Conservation (phyloP, 2,888 invertebrate genomes). For the Nomada ferruginata region DNA sequence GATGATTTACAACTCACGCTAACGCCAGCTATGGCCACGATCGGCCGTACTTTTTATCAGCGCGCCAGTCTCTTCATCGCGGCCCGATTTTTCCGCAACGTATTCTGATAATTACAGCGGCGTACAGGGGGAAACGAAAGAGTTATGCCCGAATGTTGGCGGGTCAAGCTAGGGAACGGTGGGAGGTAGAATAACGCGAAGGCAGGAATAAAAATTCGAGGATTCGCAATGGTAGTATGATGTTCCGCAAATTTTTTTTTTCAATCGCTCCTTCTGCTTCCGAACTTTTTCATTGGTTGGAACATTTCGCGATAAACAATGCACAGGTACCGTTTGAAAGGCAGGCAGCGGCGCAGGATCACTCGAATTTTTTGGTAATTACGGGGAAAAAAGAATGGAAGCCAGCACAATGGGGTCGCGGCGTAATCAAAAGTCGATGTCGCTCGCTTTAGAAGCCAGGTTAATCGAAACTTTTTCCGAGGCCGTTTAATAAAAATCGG, state of each 20-base stretch:
- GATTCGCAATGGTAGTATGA: neutral
- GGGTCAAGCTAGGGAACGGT: neutral
- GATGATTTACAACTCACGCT: slow-evolving; percentile 59
- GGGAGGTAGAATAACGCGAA: neutral
- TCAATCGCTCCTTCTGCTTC: neutral
- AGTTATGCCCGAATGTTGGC: neutral
- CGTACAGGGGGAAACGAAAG: neutral
- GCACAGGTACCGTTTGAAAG: neutral
- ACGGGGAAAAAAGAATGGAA: neutral
- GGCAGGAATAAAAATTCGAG: slow-evolving; percentile 18
- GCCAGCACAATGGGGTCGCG: neutral
- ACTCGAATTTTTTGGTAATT: slow-evolving; percentile 22
- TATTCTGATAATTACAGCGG: slow-evolving; percentile 60
- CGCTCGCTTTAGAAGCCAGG: neutral
- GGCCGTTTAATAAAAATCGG: slow-evolving; percentile 1
- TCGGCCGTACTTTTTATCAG: slow-evolving; percentile 55
- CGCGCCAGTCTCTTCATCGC: slow-evolving; percentile 46
- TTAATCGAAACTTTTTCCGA: neutral
- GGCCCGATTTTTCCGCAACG: slow-evolving; percentile 37
- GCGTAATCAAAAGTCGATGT: slow-evolving; percentile 5
- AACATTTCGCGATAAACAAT: slow-evolving; percentile 18
- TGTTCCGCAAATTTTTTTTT: neutral
- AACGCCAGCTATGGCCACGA: slow-evolving; percentile 37
- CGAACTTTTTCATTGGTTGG: neutral
- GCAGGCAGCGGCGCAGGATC: neutral